Evolutionary conservation across 2,113 vertebrate genomes (phyloP).

Genomic region (Microcebus ravelobensis): DNA sequence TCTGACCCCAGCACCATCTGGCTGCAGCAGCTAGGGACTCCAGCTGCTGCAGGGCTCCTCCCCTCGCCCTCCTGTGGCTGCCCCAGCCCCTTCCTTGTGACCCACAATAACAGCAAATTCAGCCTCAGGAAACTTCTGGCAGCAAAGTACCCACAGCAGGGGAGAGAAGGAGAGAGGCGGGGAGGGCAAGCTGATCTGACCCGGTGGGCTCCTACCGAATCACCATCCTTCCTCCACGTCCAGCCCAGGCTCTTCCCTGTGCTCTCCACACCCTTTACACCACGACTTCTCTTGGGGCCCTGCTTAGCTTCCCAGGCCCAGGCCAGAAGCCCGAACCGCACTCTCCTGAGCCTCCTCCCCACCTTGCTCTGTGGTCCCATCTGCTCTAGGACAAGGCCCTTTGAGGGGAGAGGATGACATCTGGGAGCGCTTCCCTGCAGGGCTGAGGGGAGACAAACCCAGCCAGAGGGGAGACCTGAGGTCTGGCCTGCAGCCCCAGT

Average conservation of each 20-base stretch:
- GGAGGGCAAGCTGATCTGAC: not conserved
- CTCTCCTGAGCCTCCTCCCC: not conserved
- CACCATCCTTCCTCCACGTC: not conserved
- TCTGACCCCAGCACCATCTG: slow-evolving; percentile 89
- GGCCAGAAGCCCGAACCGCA: not conserved
- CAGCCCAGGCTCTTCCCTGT: not conserved
- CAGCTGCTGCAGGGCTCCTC: slow-evolving; percentile 86
- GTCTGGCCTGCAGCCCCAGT: not conserved
- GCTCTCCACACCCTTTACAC: not conserved
- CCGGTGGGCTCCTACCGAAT: not conserved
- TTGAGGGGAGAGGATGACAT: not conserved
- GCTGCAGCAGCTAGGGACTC: slow-evolving; percentile 81
- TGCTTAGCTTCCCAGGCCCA: not conserved
- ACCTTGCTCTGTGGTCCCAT: not conserved
- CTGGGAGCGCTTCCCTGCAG: not conserved
- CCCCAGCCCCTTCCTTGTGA: slow-evolving; percentile 84
- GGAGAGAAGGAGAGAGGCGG: not conserved
- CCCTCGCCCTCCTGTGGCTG: slow-evolving; percentile 77
- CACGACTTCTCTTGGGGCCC: not conserved
- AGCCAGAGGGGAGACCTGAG: not conserved
- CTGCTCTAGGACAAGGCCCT: not conserved
- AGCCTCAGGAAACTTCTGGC: slow-evolving; percentile 78
- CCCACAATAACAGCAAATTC: slow-evolving; percentile 85
- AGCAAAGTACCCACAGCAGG: slow-evolving; percentile 86
- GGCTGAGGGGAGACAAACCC: not conserved